phyloP scores from a whole-genome alignment of 2,888 invertebrate genomes.

The Sminthurinus aureus region DNA sequence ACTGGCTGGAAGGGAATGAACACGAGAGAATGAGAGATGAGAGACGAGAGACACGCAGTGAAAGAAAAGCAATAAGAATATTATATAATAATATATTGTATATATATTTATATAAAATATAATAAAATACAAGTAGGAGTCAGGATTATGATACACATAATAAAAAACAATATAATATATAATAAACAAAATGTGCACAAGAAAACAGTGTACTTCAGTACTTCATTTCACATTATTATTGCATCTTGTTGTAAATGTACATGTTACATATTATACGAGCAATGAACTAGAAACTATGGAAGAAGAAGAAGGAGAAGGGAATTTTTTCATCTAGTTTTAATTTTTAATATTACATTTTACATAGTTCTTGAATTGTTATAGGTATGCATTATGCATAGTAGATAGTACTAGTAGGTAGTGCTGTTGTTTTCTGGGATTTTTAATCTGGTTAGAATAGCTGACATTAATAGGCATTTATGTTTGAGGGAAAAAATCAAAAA shows the following conservation, averaged over 20 bases:
- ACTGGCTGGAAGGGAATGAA: background rate
- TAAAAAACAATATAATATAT: no score
- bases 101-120: no score
- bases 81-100: no score
- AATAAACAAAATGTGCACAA: no score
- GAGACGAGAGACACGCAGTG: slow-evolving; percentile 8
- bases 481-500: background rate
- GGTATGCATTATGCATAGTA: background rate
- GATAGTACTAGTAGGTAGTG: background rate
- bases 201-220: background rate
- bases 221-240: background rate
- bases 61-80: background rate
- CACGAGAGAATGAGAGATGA: slow-evolving; percentile 1
- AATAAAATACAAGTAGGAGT: no score
- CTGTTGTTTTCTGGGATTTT: background rate
- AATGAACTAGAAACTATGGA: background rate
- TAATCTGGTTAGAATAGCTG: slow-evolving; percentile 37
- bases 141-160: no score
- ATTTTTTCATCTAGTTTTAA: background rate
- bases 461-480: slow-evolving; percentile 41
- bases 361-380: background rate
- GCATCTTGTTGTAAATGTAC: background rate
- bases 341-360: background rate
- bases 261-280: no score
- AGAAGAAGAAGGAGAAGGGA: no score